These are phyloP conservation scores for Lepidonotus clava DNA, from an alignment of 2,888 invertebrate species.

Conservation along the genomic window DNA sequence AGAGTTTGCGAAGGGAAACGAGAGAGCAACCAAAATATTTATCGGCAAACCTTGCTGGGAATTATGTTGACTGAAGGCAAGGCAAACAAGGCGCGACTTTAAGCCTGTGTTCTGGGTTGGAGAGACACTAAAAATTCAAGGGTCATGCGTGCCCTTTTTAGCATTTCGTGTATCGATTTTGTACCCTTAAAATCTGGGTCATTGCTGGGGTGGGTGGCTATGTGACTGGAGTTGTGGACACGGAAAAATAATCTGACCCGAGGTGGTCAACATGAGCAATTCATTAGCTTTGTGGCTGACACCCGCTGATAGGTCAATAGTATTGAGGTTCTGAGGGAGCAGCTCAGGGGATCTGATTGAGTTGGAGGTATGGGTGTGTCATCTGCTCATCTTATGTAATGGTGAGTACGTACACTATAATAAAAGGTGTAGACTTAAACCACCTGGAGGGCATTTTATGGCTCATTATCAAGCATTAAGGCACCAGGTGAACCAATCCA, in stretches of 20 bases:
- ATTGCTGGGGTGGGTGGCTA: not conserved
- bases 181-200: conserved; percentile 10
- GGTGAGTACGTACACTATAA: too few relatives aligned
- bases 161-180: not conserved
- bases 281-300: too few relatives aligned
- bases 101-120: not conserved
- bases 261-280: not conserved
- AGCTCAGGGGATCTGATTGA: too few relatives aligned
- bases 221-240: not conserved
- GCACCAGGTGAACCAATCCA: too few relatives aligned
- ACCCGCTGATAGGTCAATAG: too few relatives aligned
- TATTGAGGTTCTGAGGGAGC: too few relatives aligned
- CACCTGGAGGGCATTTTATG: too few relatives aligned
- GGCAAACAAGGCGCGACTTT: conserved; percentile 6
- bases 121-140: conserved; percentile 17
- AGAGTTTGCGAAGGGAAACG: not conserved
- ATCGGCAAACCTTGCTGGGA: conserved; percentile 25
- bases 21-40: conserved; percentile 34
- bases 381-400: too few relatives aligned
- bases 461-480: too few relatives aligned
- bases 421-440: too few relatives aligned
- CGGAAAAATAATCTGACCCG: not conserved
- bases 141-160: not conserved
- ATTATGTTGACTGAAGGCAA: conserved; percentile 12
- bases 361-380: too few relatives aligned